Evolutionary conservation across 1,140 invertebrate genomes (phyloP).

Genomic region (Drosophila kikkawai): DNA sequence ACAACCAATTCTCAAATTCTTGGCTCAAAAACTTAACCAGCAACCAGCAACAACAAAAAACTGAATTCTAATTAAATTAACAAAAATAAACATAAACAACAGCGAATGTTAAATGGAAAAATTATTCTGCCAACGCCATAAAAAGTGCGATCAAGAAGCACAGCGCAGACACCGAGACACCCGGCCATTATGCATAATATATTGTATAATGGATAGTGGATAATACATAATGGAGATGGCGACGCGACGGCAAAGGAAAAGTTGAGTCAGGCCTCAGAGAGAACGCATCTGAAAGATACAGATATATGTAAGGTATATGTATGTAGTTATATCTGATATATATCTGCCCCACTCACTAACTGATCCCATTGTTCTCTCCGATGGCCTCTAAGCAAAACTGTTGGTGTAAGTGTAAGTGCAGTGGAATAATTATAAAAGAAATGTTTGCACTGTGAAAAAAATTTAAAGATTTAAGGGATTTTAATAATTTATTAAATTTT

Average conservation of each 20-base stretch:
- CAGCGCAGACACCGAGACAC: conserved; percentile 42
- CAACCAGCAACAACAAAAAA: conserved; percentile 28
- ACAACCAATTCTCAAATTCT: conserved; percentile 46
- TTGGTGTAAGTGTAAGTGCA: conserved; percentile 53
- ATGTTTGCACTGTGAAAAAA: conserved; percentile 1
- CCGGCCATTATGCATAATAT: conserved; percentile 39
- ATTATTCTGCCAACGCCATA: conserved; percentile 69
- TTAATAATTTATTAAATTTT: no score
- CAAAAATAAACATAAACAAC: conserved; percentile 68
- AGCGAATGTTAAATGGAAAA: conserved; percentile 66
- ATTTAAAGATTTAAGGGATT: background rate
- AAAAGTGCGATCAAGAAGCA: conserved; percentile 73
- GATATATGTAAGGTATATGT: background rate
- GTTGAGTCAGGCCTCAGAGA: conserved; percentile 47
- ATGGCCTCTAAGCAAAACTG: conserved; percentile 51
- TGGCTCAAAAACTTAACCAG: conserved; percentile 36
- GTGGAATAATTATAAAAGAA: conserved; percentile 20
- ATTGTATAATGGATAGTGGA: conserved; percentile 23
- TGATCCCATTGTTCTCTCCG: conserved; percentile 48
- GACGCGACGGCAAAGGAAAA: conserved; percentile 36
- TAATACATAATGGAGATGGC: conserved; percentile 42
- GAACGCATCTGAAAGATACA: conserved; percentile 19
- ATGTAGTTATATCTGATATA: conserved; percentile 1
- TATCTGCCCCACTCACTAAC: conserved; percentile 33
- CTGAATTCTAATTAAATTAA: conserved; percentile 76